A percentile compares a stretch with the other conserved stretches of the same genome.
Conservation (phyloP, 92 coral and sea anemone species). For the Zoanthus gigantus region DNA sequence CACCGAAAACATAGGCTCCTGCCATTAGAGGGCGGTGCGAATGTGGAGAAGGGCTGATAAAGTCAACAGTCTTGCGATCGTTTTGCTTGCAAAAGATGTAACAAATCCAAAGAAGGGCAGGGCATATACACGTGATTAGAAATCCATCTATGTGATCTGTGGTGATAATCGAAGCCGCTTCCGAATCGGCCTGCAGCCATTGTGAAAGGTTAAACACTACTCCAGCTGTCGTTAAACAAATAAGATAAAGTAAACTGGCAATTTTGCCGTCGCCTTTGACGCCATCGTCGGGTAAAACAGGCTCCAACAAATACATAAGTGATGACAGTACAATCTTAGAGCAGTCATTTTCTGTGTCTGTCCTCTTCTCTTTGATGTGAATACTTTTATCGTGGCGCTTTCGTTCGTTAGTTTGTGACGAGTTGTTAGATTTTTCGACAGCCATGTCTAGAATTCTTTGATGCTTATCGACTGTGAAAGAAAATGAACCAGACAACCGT, state of each 20-base stretch:
- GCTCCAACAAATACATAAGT: constrained; percentile 84
- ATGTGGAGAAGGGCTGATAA: constrained; percentile 84
- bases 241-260: constrained; percentile 91
- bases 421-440: constrained; percentile 11
- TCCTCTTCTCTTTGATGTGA: constrained; percentile 52
- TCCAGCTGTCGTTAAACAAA: constrained; percentile 97
- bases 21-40: constrained; percentile 96
- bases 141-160: constrained; percentile 96
- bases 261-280: constrained; percentile 97
- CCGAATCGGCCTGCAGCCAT: constrained; percentile 95
- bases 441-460: constrained; percentile 14
- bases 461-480: constrained; percentile 36
- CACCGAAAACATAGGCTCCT: constrained; percentile 96
- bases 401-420: constrained; percentile 26
- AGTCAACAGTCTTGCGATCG: constrained; percentile 95
- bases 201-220: constrained; percentile 92
- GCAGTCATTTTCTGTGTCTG: constrained; percentile 59
- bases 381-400: constrained; percentile 18
- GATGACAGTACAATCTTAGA: constrained; percentile 59
- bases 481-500: constrained; percentile 26
- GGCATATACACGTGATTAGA: constrained; percentile 94
- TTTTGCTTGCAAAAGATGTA: constrained; percentile 91
- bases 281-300: constrained; percentile 89
- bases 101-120: constrained; percentile 94
- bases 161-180: constrained; percentile 89